Evolutionary conservation across 1,140 invertebrate genomes (phyloP).

Genomic region (Procambarus clarkii): DNA sequence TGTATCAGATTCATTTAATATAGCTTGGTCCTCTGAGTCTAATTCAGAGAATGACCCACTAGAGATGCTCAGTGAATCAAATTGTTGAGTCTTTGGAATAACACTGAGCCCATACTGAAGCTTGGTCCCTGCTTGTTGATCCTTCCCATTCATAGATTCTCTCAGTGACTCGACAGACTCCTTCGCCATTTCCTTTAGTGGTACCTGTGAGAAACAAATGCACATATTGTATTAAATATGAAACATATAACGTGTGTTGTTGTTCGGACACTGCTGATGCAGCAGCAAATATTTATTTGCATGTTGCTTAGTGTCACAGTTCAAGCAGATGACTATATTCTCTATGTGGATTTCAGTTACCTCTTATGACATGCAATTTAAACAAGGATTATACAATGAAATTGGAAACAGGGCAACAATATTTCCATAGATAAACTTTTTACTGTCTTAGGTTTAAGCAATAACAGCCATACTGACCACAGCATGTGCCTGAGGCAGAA

Average conservation of each 20-base stretch:
- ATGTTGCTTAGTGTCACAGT: too few species aligned
- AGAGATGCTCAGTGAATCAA: slow-evolving; percentile 36
- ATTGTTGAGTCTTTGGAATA: background rate
- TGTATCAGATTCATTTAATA: slow-evolving; percentile 60
- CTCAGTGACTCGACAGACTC: slow-evolving; percentile 45
- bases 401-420: too few species aligned
- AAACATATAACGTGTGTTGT: background rate
- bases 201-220: slow-evolving; percentile 16
- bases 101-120: background rate
- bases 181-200: slow-evolving; percentile 56
- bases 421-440: too few species aligned
- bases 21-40: slow-evolving; percentile 62
- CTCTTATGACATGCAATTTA: too few species aligned
- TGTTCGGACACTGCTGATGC: too few species aligned
- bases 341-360: too few species aligned
- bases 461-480: slow-evolving; percentile 15
- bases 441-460: too few species aligned
- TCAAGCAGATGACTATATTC: too few species aligned
- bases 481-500: background rate
- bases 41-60: slow-evolving; percentile 59
- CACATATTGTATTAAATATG: too few species aligned
- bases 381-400: too few species aligned
- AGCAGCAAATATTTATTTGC: too few species aligned
- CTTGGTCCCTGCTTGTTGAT: background rate
- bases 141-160: slow-evolving; percentile 11